Evolutionary conservation across 2,797 vertebrate genomes (phyloP), one percentile per base, ranked within the genome.

Genomic region (Cryptoblepharus egeriae): DNA sequence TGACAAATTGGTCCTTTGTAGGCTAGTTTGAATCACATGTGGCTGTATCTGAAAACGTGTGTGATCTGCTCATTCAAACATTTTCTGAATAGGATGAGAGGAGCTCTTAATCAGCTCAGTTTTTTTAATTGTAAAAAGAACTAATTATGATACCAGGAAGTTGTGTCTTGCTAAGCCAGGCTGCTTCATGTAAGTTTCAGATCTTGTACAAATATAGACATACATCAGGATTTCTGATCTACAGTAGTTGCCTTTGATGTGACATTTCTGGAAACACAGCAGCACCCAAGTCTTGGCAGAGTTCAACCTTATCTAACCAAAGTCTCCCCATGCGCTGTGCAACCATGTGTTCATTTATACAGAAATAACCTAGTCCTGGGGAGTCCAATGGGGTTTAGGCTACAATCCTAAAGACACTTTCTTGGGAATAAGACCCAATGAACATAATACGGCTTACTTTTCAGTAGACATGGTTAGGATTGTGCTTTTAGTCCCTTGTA

Each of bases 61-160:
- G 75, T 12, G 5, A 1, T 79, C 80, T 90, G 84, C 77, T 67
- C 63, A 88, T 63, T 75, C 80, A 87, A 79, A 81, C 67, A 75
- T 84, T 91, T 91, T 86, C 88, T 84, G 11, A 89, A 87, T 87
- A 92, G 37, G 80, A 69, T 35, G 80, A 0, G 32, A 49, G 37
- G 77, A 67, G 74, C 37, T 68, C 52, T 13, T 37, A 75, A 79
- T 32, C 76, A 0, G 1, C 58, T 55, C 35, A 1, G 22, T 30
- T 74, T 68, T 87, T 82, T 87, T 64, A 30, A 85, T 77, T 10
- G 37, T 37, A 68, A 68, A 68, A 68, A 68, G 5, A 67, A 67
- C 69, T 89, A 87, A 83, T 90, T 85, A 77, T 72, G 86, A 86
- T 88, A 89, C 85, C 91, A 93, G 93, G 93, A 94, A 93, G 88